Evolutionary conservation across 2,888 invertebrate genomes (phyloP).

Genomic region (Andrena hattorfiana): DNA sequence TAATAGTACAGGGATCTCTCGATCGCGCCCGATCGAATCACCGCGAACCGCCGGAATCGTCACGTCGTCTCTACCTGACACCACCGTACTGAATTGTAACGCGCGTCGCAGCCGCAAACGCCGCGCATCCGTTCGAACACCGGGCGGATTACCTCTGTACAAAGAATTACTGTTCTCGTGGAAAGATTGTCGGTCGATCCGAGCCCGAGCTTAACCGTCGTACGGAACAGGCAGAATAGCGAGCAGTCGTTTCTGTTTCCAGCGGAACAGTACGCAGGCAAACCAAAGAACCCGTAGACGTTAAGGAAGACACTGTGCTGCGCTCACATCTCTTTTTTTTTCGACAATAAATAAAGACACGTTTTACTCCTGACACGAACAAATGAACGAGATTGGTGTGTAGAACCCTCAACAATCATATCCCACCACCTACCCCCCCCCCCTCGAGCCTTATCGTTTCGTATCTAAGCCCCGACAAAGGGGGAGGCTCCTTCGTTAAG

Average conservation of each 20-base stretch:
- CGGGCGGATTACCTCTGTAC: too few relatives aligned
- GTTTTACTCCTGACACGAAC: not conserved
- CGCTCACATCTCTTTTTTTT: not conserved
- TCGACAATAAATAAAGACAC: conserved; percentile 5
- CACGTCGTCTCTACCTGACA: not conserved
- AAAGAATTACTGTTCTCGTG: too few relatives aligned
- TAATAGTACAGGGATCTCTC: conserved; percentile 28
- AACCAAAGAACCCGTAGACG: conserved; percentile 51
- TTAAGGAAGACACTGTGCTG: conserved; percentile 40
- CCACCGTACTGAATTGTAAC: not conserved
- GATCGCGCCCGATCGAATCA: conserved; percentile 26
- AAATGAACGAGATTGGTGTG: not conserved
- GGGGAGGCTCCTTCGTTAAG: not conserved
- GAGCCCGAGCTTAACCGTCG: too few relatives aligned
- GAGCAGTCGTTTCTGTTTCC: too few relatives aligned
- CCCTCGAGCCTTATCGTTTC: not conserved
- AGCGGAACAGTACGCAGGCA: conserved; percentile 27
- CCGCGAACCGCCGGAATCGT: not conserved
- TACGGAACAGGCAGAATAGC: too few relatives aligned
- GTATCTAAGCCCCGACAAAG: conserved; percentile 2
- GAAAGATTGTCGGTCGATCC: too few relatives aligned
- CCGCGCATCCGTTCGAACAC: too few relatives aligned
- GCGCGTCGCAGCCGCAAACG: too few relatives aligned
- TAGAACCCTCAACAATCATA: not conserved
- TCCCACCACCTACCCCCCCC: not conserved